phyloP scores from a whole-genome alignment of 2,888 invertebrate genomes.

The Microctonus hyperodae region DNA sequence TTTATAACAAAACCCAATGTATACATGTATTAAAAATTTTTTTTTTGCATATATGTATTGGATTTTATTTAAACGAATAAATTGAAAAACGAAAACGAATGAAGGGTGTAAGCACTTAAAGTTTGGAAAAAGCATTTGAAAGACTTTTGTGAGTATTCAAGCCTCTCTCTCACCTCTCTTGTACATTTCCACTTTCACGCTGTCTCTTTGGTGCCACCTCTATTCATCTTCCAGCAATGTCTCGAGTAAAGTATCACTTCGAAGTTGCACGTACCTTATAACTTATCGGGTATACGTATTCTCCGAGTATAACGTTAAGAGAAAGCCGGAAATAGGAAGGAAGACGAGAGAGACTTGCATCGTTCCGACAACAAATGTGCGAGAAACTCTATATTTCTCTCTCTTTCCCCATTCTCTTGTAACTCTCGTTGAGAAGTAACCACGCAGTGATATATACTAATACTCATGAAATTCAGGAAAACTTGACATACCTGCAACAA shows the following conservation, averaged over 20 bases:
- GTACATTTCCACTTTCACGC: conserved; percentile 5
- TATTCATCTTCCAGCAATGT: conserved; percentile 5
- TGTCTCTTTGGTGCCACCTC: conserved; percentile 10
- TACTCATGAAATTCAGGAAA: neutral
- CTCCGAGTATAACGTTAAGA: conserved; percentile 3
- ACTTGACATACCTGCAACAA: conserved; percentile 30
- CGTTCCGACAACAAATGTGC: conserved; percentile 9
- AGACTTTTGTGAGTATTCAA: conserved; percentile 35
- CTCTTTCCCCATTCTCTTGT: neutral
- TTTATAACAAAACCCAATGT: too few species aligned
- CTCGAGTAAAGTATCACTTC: conserved; percentile 21
- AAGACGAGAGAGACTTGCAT: conserved; percentile 17
- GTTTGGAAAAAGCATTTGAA: conserved; percentile 28
- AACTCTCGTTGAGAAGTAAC: neutral
- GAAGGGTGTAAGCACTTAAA: conserved; percentile 37
- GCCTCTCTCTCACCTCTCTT: conserved; percentile 5
- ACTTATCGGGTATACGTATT: conserved; percentile 32
- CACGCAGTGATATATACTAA: neutral
- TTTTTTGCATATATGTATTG: neutral
- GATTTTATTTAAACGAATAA: conserved; percentile 14
- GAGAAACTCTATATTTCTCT: conserved; percentile 1
- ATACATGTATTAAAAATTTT: conserved; percentile 19
- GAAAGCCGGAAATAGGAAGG: conserved; percentile 13
- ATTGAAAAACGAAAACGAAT: conserved; percentile 16
- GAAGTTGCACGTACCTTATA: conserved; percentile 36